Conservation (phyloP, 2,888 invertebrate genomes). For the Meliscaeva auricollis region DNA sequence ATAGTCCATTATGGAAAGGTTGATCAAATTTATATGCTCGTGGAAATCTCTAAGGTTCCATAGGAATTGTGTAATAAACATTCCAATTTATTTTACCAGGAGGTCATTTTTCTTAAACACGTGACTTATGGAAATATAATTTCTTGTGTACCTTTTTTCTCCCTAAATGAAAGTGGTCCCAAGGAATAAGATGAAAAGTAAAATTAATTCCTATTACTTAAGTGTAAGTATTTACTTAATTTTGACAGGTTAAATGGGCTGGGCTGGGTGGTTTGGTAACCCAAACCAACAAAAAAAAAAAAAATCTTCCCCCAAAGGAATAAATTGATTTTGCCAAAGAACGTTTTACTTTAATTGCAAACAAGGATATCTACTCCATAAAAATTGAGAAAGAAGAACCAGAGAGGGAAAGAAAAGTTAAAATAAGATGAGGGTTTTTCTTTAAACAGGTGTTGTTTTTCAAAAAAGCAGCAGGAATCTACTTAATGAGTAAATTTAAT, state of each 20-base stretch:
- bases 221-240: constrained; percentile 25
- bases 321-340: constrained; percentile 26
- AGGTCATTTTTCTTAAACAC: constrained; percentile 4
- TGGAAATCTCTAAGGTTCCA: constrained; percentile 6
- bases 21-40: neutral
- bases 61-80: neutral
- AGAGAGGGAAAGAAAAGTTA: neutral
- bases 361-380: neutral
- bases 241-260: constrained; percentile 32
- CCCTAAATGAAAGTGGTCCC: neutral
- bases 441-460: constrained; percentile 21
- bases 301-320: neutral
- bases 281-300: neutral
- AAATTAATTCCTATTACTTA: constrained; percentile 15
- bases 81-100: neutral
- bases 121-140: neutral
- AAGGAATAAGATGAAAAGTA: neutral
- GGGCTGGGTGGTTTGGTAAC: neutral
- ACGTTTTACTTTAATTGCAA: constrained; percentile 33
- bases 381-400: neutral
- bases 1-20: constrained; percentile 4
- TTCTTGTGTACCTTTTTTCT: neutral
- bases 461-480: constrained; percentile 17
- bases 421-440: constrained; percentile 2
- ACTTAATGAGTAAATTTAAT: constrained; percentile 35